phyloP scores from a whole-genome alignment of 2,113 vertebrate genomes.

The Serilophus lunatus region DNA sequence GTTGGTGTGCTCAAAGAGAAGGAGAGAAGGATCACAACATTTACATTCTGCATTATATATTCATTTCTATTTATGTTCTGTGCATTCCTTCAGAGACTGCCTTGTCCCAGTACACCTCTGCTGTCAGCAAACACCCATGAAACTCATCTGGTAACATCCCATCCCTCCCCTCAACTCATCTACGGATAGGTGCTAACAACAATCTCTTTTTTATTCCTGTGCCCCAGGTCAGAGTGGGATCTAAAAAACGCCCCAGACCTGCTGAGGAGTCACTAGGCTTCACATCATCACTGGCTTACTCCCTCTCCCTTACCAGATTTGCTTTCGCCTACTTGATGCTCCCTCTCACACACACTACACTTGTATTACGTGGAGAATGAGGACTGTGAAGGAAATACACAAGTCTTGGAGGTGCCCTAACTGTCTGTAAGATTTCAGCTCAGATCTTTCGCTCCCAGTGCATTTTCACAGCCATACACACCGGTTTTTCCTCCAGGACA shows the following conservation, averaged over 20 bases:
- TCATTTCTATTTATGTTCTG: background rate
- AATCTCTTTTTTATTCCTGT: background rate
- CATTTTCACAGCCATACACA: background rate
- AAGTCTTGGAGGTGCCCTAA: background rate
- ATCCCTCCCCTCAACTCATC: background rate
- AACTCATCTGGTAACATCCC: background rate
- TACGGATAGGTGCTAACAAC: background rate
- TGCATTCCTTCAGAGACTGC: background rate
- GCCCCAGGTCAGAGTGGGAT: background rate
- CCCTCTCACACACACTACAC: background rate
- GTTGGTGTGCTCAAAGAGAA: rapidly evolving
- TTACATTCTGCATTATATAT: background rate
- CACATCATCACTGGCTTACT: background rate
- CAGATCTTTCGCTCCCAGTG: background rate
- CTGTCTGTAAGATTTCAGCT: background rate
- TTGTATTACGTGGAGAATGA: background rate
- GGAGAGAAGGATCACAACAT: background rate
- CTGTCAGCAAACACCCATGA: background rate
- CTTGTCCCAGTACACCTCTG: background rate
- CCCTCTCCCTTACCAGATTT: background rate
- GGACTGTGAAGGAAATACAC: background rate
- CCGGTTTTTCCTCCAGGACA: background rate
- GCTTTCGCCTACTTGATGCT: background rate
- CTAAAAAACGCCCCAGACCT: background rate
- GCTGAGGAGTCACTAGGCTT: background rate